Evolutionary conservation across 1,140 invertebrate genomes (phyloP), one percentile per base, ranked within the genome.

Genomic region (Lysiphlebus fabarum): DNA sequence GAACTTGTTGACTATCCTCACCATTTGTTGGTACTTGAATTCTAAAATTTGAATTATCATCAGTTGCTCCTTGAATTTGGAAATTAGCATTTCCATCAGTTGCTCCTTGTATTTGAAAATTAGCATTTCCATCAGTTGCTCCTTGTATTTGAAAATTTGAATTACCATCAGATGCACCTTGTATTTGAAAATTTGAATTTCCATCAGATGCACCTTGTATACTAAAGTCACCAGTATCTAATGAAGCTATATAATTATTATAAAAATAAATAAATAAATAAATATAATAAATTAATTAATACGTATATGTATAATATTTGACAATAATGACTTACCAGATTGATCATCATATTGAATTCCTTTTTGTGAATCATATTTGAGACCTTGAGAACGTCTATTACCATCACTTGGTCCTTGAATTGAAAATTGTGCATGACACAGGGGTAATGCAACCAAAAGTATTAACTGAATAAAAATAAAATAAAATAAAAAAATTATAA

Each of bases 371-470:
- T 67, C 77, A 47, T 71, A 75, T 60, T 73, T 76, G 10, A 80
- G 65, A 40, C 77, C 76, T 53, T 78, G 74, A 26, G 77, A 73
- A n/a, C 67, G 67, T 36, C 76, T 70, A 55, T 74, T 72, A 50
- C 77, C 77, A 67, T 80, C 77, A 59, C 72, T 78, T 0, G 77
- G 72, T 10, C 77, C 77, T 61, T 76, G 71, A 55, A 80, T 78
- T 4, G 75, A 69, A 56, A 78, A 80, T 65, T 80, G 73, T 11
- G 70, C 77, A 11, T 69, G 53, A 66, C 76, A 78, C 34, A 70
- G 59, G 4, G 76, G 74, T 43, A 78, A 55, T 12, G 65, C 63
- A 36, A 68, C 56, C 38, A 78, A 36, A 14, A 76, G 33, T 66
- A 77, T 61, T 64, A 73, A 51, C 74, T 77, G 58, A 4, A 62